Evolutionary conservation across 1,140 invertebrate genomes (phyloP).

Genomic region (Diprion similis): DNA sequence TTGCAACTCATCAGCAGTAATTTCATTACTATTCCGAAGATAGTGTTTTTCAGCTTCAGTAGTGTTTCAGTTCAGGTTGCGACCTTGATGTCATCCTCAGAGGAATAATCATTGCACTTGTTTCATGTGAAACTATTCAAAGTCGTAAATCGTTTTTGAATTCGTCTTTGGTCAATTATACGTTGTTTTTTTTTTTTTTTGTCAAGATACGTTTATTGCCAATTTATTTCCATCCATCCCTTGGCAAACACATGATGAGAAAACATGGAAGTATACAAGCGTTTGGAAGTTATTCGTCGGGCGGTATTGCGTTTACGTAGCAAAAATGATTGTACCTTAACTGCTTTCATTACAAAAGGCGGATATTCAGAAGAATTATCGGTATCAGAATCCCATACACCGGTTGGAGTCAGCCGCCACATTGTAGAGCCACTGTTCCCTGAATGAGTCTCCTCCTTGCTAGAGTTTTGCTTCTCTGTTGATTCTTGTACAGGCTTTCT

Average conservation of each 20-base stretch:
- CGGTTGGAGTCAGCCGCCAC: slow-evolving; percentile 52
- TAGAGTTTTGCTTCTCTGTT: slow-evolving; percentile 39
- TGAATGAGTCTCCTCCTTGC: slow-evolving; percentile 31
- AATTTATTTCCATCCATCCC: slow-evolving; percentile 35
- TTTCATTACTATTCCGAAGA: neutral
- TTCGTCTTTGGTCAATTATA: too few species aligned
- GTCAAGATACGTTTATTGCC: slow-evolving; percentile 6
- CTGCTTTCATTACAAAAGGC: slow-evolving; percentile 58
- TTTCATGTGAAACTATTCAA: too few species aligned
- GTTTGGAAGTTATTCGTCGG: slow-evolving; percentile 25
- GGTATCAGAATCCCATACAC: slow-evolving; percentile 47
- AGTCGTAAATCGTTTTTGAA: too few species aligned
- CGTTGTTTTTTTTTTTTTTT: slow-evolving; percentile 3
- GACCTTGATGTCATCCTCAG: too few species aligned
- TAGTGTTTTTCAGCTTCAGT: too few species aligned
- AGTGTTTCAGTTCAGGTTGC: too few species aligned
- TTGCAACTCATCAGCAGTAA: neutral
- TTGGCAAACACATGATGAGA: slow-evolving; percentile 17
- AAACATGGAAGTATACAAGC: slow-evolving; percentile 6
- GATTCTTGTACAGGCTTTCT: slow-evolving; percentile 47
- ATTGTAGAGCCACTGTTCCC: slow-evolving; percentile 46
- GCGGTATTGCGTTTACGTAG: slow-evolving; percentile 40
- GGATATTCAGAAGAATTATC: slow-evolving; percentile 52
- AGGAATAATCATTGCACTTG: too few species aligned
- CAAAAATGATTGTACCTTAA: slow-evolving; percentile 56